phyloP scores from a whole-genome alignment of 2,113 vertebrate species.

The Beaufortia kweichowensis region DNA sequence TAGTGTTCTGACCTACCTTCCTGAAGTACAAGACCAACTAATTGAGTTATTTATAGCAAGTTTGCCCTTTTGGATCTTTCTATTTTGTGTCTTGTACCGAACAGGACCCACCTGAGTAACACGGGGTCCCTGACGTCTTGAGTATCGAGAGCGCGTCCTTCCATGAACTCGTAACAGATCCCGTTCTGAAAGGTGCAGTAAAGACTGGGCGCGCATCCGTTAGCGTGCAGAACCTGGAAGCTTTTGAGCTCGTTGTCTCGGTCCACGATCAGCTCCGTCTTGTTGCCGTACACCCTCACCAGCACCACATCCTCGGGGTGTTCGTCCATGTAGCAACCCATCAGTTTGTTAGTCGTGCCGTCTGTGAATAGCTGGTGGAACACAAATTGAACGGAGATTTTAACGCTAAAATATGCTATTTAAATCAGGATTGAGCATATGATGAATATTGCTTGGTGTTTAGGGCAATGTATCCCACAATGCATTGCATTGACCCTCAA shows the following conservation, averaged over 20 bases:
- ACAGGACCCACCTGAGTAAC: slow-evolving; percentile 79
- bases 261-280: slow-evolving; percentile 92
- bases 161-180: slow-evolving; percentile 94
- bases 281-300: slow-evolving; percentile 91
- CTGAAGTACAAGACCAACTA: not conserved
- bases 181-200: slow-evolving; percentile 97
- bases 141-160: slow-evolving; percentile 86
- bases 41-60: slow-evolving; percentile 1
- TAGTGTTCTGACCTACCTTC: not conserved
- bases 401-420: too few species aligned
- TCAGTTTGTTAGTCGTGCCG: slow-evolving; percentile 96
- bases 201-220: slow-evolving; percentile 90
- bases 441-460: slow-evolving; percentile 14
- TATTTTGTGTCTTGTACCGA: not conserved
- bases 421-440: not conserved
- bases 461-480: slow-evolving; percentile 38
- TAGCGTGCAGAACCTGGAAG: slow-evolving; percentile 92
- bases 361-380: slow-evolving; percentile 90
- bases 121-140: slow-evolving; percentile 86
- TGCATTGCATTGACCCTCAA: slow-evolving; percentile 37
- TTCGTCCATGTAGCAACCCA: slow-evolving; percentile 88
- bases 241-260: slow-evolving; percentile 92
- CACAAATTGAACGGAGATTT: not conserved
- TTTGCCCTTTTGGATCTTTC: not conserved
- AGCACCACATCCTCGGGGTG: slow-evolving; percentile 85